Percentiles rank a stretch among this genome's conserved stretches.
Conservation (phyloP, 1,140 invertebrate genomes). For the Aporrectodea caliginosa region DNA sequence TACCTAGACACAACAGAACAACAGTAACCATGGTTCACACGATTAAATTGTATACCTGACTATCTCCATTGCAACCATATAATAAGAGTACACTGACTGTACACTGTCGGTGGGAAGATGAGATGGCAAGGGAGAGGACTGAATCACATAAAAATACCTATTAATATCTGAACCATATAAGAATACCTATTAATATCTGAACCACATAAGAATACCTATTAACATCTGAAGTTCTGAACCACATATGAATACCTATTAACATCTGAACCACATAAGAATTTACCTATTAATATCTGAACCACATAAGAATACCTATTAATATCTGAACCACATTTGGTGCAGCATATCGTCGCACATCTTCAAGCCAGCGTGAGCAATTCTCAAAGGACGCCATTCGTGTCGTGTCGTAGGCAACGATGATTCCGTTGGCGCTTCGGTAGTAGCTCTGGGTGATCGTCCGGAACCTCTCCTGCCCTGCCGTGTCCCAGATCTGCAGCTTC, state of each 20-base stretch:
- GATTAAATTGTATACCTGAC: slow-evolving; percentile 14
- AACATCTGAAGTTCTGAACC: neutral
- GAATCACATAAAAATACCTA: too few species aligned
- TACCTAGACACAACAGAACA: slow-evolving; percentile 58
- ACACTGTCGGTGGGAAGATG: too few species aligned
- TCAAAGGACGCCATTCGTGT: slow-evolving; percentile 85
- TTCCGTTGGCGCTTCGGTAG: slow-evolving; percentile 63
- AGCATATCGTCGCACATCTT: slow-evolving; percentile 87
- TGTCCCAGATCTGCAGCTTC: slow-evolving; percentile 92
- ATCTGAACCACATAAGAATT: neutral
- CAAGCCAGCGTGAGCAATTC: slow-evolving; percentile 84
- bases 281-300: slow-evolving; percentile 6
- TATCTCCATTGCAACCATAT: neutral
- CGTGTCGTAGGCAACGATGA: slow-evolving; percentile 80
- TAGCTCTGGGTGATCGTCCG: slow-evolving; percentile 82
- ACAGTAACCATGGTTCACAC: neutral
- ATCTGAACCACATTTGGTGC: slow-evolving; percentile 83
- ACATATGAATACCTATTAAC: neutral
- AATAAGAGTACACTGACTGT: too few species aligned
- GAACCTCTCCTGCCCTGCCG: slow-evolving; percentile 93
- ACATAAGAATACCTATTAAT: slow-evolving; percentile 68
- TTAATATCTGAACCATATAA: too few species aligned
- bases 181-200: too few species aligned
- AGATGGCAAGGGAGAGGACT: too few species aligned
- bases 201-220: too few species aligned